A percentile compares a stretch with the other conserved stretches of the same genome.
These are phyloP conservation scores for Drosophila emarginata DNA, from an alignment of 2,888 invertebrate genomes.

Conservation along the genomic window DNA sequence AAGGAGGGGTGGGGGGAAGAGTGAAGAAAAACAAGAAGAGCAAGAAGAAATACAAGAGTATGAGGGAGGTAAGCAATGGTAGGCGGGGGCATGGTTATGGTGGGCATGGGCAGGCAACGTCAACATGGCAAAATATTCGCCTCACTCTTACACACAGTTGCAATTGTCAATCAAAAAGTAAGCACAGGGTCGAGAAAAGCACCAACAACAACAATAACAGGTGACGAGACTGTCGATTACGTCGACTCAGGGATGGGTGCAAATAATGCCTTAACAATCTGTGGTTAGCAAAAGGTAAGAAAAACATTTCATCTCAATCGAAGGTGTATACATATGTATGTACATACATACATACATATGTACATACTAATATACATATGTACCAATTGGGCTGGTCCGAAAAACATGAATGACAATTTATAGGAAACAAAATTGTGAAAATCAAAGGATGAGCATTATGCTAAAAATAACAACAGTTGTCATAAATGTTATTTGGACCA, in stretches of 20 bases:
- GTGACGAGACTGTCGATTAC: slow-evolving; percentile 27
- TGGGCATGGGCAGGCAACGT: slow-evolving; percentile 24
- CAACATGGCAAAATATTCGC: slow-evolving; percentile 55
- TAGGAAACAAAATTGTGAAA: too few species aligned
- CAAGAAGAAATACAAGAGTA: slow-evolving; percentile 61
- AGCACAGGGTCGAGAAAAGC: slow-evolving; percentile 63
- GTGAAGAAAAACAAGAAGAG: slow-evolving; percentile 29
- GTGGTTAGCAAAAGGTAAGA: slow-evolving; percentile 17
- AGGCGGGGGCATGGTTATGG: too few species aligned
- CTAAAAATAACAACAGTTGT: too few species aligned
- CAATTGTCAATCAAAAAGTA: slow-evolving; percentile 65
- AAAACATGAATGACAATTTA: too few species aligned
- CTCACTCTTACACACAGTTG: slow-evolving; percentile 61
- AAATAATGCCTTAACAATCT: not conserved
- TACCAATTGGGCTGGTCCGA: too few species aligned
- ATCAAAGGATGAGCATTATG: too few species aligned
- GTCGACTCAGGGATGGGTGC: not conserved
- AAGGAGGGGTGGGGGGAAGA: slow-evolving; percentile 28
- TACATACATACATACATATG: too few species aligned
- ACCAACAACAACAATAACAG: slow-evolving; percentile 56
- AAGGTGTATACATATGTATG: too few species aligned
- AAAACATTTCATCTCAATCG: slow-evolving; percentile 18
- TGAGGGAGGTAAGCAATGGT: slow-evolving; percentile 47
- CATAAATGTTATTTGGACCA: too few species aligned
- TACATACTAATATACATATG: too few species aligned